Conservation (phyloP, 1,140 invertebrate genomes). For the Proales similis region DNA sequence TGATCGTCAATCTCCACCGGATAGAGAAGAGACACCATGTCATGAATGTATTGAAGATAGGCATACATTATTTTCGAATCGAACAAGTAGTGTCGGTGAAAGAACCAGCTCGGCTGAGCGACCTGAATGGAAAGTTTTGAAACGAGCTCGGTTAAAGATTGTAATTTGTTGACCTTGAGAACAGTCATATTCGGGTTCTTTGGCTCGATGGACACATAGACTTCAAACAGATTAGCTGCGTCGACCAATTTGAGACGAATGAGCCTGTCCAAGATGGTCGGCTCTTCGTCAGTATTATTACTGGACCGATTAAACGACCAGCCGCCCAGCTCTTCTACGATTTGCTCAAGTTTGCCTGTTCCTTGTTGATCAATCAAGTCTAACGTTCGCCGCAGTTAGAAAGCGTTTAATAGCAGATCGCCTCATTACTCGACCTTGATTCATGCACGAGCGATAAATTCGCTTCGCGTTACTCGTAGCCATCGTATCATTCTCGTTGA, state of each 20-base stretch:
- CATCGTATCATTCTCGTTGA: constrained; percentile 7
- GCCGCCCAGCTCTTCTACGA: too few relatives aligned
- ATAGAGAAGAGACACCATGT: neutral
- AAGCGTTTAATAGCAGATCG: too few relatives aligned
- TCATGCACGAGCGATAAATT: constrained; percentile 5
- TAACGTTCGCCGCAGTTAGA: too few relatives aligned
- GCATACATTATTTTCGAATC: constrained; percentile 26
- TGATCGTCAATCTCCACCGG: constrained; percentile 5
- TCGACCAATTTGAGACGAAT: constrained; percentile 11
- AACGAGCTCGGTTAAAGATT: neutral
- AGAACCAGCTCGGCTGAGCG: constrained; percentile 34
- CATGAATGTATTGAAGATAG: constrained; percentile 6
- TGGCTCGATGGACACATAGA: constrained; percentile 23
- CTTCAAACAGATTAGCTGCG: constrained; percentile 21
- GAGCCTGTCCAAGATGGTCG: neutral
- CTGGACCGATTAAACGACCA: too few relatives aligned
- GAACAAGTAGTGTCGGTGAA: constrained; percentile 30
- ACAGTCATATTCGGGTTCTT: constrained; percentile 28
- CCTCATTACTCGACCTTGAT: constrained; percentile 28
- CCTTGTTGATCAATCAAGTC: too few relatives aligned
- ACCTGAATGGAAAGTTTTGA: neutral
- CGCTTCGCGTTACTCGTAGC: constrained; percentile 28
- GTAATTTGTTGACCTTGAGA: neutral
- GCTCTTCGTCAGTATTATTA: neutral
- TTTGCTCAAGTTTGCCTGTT: too few relatives aligned